Percentiles rank a stretch among this genome's conserved stretches.
Conservation (phyloP, 2,888 invertebrate genomes). For the Hirtodrosophila cameraria region DNA sequence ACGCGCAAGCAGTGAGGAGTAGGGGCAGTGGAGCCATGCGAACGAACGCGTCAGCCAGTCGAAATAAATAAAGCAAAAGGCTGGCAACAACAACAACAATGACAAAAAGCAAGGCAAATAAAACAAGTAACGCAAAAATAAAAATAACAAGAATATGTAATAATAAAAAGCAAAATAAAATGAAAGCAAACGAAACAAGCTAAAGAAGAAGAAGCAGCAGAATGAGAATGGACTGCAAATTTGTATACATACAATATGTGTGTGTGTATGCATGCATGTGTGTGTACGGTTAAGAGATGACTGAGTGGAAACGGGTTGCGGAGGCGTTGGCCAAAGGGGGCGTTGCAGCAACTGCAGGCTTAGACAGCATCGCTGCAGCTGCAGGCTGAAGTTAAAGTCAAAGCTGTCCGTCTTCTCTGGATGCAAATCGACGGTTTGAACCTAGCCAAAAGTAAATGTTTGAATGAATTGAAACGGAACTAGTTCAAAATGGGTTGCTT, state of each 20-base stretch:
- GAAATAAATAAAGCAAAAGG: constrained; percentile 71
- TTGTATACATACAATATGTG: constrained; percentile 43
- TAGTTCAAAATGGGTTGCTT: constrained; percentile 7
- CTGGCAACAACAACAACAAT: constrained; percentile 21
- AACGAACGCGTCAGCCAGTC: constrained; percentile 64
- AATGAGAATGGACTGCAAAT: constrained; percentile 62
- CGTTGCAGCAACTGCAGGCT: constrained; percentile 39
- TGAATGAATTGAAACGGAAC: constrained; percentile 32
- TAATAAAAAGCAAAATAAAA: constrained; percentile 62
- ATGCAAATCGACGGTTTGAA: constrained; percentile 48
- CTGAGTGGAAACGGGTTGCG: constrained; percentile 23
- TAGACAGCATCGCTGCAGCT: constrained; percentile 10
- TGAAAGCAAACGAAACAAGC: constrained; percentile 55
- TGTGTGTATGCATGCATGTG: background rate
- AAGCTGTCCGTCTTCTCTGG: constrained; percentile 2
- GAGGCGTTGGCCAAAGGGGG: constrained; percentile 32
- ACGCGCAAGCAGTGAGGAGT: constrained; percentile 3
- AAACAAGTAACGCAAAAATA: constrained; percentile 58
- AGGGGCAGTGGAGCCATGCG: constrained; percentile 29
- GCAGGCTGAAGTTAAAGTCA: constrained; percentile 4
- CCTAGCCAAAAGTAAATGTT: constrained; percentile 28
- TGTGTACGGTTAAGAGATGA: constrained; percentile 23
- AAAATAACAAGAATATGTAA: constrained; percentile 59
- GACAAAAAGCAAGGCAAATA: constrained; percentile 49
- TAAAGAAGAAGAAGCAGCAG: constrained; percentile 40